A percentile compares a stretch with the other conserved stretches of the same genome.
Conservation (phyloP, 1,140 invertebrate species). For the Macrostomum lignano region DNA sequence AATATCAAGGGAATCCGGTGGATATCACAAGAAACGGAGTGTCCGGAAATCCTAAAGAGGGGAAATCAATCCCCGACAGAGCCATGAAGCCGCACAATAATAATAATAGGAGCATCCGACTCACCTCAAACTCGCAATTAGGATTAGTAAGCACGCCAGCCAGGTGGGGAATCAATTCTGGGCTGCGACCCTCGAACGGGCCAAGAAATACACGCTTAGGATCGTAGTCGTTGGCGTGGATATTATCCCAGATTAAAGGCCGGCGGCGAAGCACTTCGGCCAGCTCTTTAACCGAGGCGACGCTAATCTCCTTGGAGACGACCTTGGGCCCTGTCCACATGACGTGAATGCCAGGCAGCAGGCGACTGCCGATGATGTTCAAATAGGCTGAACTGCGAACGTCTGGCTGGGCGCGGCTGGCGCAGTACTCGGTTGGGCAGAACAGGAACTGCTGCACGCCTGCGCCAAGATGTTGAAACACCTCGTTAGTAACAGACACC, state of each 20-base stretch:
- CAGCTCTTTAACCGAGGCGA: conserved; percentile 69
- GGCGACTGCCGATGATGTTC: conserved; percentile 48
- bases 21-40: too few relatives aligned
- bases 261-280: conserved; percentile 56
- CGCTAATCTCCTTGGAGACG: conserved; percentile 57
- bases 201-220: conserved; percentile 76
- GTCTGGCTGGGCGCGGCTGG: conserved; percentile 47
- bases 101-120: conserved; percentile 82
- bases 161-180: conserved; percentile 50
- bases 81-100: too few relatives aligned
- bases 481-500: conserved; percentile 78
- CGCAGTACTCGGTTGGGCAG: conserved; percentile 93
- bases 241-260: conserved; percentile 92
- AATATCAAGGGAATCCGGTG: too few relatives aligned
- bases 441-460: conserved; percentile 61
- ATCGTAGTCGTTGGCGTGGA: conserved; percentile 98
- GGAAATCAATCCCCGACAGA: too few relatives aligned
- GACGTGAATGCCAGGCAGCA: conserved; percentile 61
- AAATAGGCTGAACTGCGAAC: conserved; percentile 62
- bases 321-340: conserved; percentile 91
- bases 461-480: conserved; percentile 63
- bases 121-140: conserved; percentile 91
- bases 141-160: conserved; percentile 85
- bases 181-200: conserved; percentile 67
- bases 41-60: too few relatives aligned